These are phyloP conservation scores for Tringa solitaria DNA, from an alignment of 2,113 vertebrate species.

Conservation along the genomic window DNA sequence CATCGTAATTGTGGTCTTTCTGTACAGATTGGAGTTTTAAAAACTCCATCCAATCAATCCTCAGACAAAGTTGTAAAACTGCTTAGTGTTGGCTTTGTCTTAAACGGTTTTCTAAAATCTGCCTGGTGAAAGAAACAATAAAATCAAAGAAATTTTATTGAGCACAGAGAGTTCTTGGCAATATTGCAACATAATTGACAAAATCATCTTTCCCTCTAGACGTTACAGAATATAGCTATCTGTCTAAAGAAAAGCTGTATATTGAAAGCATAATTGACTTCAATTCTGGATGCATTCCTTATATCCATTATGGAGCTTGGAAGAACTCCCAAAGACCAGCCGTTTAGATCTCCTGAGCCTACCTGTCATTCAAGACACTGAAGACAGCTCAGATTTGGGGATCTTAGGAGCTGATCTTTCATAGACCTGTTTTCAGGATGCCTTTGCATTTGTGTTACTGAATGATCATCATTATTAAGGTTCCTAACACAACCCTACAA, in stretches of 20 bases:
- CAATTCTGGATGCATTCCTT: neutral
- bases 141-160: neutral
- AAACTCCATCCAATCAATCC: neutral
- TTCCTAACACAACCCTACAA: neutral
- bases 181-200: neutral
- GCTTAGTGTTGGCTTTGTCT: neutral
- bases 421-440: neutral
- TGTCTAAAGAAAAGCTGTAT: neutral
- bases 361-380: neutral
- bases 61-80: neutral
- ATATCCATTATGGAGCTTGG: neutral
- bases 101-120: neutral
- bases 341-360: neutral
- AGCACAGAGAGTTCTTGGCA: constrained; percentile 7
- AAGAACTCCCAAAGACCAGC: neutral
- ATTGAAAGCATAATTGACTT: neutral
- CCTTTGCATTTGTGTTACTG: neutral
- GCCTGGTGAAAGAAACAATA: neutral
- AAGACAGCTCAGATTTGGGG: neutral
- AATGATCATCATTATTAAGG: neutral
- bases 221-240: neutral
- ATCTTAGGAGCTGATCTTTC: neutral
- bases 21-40: neutral
- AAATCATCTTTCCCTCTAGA: neutral
- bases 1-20: neutral